phyloP scores from a whole-genome alignment of 1,140 invertebrate species.

The Lanistes nyassanus region DNA sequence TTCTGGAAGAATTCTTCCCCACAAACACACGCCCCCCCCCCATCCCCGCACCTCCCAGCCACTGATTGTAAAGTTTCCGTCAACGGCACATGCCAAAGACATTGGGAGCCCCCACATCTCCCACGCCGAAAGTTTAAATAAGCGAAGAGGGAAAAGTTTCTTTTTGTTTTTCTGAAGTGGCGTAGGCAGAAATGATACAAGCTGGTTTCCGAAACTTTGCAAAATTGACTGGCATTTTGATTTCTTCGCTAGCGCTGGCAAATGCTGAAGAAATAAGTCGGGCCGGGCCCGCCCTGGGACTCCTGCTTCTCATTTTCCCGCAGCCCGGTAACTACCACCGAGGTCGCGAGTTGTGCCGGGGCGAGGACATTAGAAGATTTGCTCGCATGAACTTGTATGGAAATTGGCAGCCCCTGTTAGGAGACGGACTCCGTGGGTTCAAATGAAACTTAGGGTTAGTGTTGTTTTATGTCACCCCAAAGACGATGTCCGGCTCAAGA shows the following conservation, averaged over 20 bases:
- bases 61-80: constrained; percentile 17
- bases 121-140: neutral
- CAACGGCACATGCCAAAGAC: constrained; percentile 3
- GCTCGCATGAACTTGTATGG: constrained; percentile 30
- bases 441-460: constrained; percentile 26
- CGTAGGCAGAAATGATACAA: constrained; percentile 25
- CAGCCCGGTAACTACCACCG: constrained; percentile 16
- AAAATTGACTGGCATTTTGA: constrained; percentile 29
- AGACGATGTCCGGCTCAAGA: constrained; percentile 17
- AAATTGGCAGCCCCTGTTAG: constrained; percentile 22
- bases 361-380: constrained; percentile 28
- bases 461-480: constrained; percentile 23
- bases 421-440: neutral
- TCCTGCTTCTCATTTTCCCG: neutral
- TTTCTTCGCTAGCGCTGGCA: constrained; percentile 25
- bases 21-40: too few species aligned
- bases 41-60: too few species aligned
- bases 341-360: neutral
- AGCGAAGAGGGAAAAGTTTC: neutral
- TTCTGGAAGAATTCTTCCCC: constrained; percentile 3
- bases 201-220: constrained; percentile 20
- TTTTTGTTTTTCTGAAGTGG: neutral
- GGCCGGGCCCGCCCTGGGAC: neutral
- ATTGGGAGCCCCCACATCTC: neutral
- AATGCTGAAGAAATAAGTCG: constrained; percentile 23